Conservation (phyloP, 2,797 vertebrate genomes). For the Alfaro cultratus region DNA sequence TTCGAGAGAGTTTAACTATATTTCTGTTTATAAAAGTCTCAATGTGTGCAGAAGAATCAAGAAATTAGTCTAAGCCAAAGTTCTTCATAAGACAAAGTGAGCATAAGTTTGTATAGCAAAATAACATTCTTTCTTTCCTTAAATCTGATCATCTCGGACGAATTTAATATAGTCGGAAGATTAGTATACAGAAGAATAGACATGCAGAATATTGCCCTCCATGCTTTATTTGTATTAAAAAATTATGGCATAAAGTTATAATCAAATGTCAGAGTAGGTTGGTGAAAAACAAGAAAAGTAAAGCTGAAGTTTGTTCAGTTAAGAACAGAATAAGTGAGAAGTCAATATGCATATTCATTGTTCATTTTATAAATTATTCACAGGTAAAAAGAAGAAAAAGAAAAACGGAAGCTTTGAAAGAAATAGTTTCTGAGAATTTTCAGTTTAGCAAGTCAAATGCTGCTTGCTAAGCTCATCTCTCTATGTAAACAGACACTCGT, state of each 20-base stretch:
- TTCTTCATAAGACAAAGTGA: conserved; percentile 9
- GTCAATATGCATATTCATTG: conserved; percentile 4
- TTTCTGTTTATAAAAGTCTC: conserved; percentile 26
- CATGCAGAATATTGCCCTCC: conserved; percentile 1
- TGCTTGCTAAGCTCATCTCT: conserved; percentile 15
- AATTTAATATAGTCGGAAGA: background rate
- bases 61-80: conserved; percentile 3
- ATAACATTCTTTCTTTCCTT: background rate
- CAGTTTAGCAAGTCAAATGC: conserved; percentile 2
- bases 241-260: background rate
- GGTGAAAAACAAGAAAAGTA: background rate
- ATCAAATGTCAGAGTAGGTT: conserved; percentile 16
- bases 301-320: conserved; percentile 28
- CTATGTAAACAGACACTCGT: conserved; percentile 10
- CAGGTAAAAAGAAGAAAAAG: conserved; percentile 24
- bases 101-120: background rate
- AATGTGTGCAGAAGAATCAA: conserved; percentile 14
- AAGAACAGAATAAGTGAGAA: conserved; percentile 15
- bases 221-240: conserved; percentile 6
- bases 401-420: conserved; percentile 13
- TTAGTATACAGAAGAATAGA: background rate
- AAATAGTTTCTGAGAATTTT: background rate
- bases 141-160: background rate
- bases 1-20: conserved; percentile 43
- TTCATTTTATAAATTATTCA: conserved; percentile 11